Evolutionary conservation across 2,888 invertebrate genomes (phyloP).

Genomic region (Scaeva pyrastri): DNA sequence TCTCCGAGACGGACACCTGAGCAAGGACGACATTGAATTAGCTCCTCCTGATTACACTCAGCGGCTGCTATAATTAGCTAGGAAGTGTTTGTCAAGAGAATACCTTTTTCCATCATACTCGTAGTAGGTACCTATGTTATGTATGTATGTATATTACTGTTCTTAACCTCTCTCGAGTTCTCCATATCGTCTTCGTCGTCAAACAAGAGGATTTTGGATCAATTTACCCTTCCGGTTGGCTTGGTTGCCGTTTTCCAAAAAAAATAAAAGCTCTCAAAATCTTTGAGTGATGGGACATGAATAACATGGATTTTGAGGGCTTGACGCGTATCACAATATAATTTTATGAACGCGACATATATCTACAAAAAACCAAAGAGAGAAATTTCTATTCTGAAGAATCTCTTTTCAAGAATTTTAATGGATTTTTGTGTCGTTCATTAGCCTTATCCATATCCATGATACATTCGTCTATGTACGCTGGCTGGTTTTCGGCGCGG

Average conservation of each 20-base stretch:
- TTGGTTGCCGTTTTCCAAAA: conserved; percentile 22
- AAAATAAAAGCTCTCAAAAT: conserved; percentile 50
- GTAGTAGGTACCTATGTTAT: no score
- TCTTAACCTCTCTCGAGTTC: neutral
- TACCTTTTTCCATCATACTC: conserved; percentile 27
- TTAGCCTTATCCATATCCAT: conserved; percentile 69
- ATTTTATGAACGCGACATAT: no score
- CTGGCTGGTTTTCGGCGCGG: neutral
- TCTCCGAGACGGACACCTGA: conserved; percentile 66
- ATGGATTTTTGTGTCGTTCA: conserved; percentile 73
- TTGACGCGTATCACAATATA: conserved; percentile 68
- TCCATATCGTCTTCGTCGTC: neutral
- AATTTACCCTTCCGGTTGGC: conserved; percentile 75
- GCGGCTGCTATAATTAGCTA: conserved; percentile 70
- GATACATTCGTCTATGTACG: conserved; percentile 7
- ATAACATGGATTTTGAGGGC: conserved; percentile 48
- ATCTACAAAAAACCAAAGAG: conserved; percentile 13
- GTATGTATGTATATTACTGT: no score
- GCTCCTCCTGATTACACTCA: conserved; percentile 69
- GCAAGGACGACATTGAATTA: conserved; percentile 68
- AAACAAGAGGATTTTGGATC: conserved; percentile 65
- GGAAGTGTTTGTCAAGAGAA: conserved; percentile 73
- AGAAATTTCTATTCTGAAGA: conserved; percentile 14
- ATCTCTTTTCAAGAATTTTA: conserved; percentile 51
- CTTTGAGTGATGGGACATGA: conserved; percentile 42